Base-by-base conservation (phyloP, 35 echinoderm and acorn worm species). In the Ophiothrix spiculata region DNA sequence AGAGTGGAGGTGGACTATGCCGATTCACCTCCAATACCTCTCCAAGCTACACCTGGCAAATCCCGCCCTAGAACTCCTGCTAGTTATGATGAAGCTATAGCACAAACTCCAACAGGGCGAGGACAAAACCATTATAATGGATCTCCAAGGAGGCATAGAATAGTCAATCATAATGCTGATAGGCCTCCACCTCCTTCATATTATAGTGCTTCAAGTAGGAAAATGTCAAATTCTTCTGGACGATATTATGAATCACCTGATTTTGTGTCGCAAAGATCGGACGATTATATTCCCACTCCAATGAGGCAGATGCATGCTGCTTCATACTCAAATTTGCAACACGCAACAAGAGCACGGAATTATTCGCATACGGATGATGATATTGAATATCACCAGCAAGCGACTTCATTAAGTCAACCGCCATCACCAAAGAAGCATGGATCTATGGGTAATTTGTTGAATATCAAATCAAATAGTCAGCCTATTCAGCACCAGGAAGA, bases 221-320 rank as follows among this genome's bases (percentile, higher is more conserved):
- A 64, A 77, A 90, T 83, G 69, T 76, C 81, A 33, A 40, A 73
- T 1, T 83, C 86, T 45, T 81, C 77, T 11, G 90, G 94, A 37
- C 87, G 83, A 28, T 92, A 92, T 79, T 83, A 87, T 75, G 94
- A 97, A 39, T 95, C 93, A 2, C 94, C 90, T 28, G 90, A 92
- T 75, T 56, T 93, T 23, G 79, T 78, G n/a, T 85, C 90, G 10
- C 75, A 86, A 23, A 39, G 81, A 32, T 42, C 77, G 21, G 77
- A 83, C 23, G 82, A 88, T 31, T 84, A 79, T 38, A 60, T 82
- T 33, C 33, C 84, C 4, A 75, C 90, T 25, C 77, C 46, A 29
- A 39, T 87, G 32, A 79, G 86, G 1, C 87, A 92, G 33, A n/a
- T n/a, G 4, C 94, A 97, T 75, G 94, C 94, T 23, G 87, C 86